Evolutionary conservation across 2,797 vertebrate species (phyloP).

Genomic region (Sparidentex hasta): DNA sequence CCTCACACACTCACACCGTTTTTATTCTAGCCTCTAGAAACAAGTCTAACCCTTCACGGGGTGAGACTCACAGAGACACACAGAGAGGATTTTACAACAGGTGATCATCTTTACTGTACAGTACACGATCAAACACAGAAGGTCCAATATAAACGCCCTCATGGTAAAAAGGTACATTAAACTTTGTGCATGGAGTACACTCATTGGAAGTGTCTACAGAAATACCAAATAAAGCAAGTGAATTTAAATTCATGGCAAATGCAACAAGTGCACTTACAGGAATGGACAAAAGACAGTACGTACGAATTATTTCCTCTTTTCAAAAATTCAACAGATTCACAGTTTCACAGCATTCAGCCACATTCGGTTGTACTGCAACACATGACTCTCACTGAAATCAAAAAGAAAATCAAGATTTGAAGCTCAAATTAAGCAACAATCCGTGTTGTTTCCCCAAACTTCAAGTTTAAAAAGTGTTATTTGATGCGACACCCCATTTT

Average conservation of each 20-base stretch:
- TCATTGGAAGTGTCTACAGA: not conserved
- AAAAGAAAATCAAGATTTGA: not conserved
- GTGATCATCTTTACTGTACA: not conserved
- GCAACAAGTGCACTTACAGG: too few relatives aligned
- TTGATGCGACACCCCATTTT: not conserved
- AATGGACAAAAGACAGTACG: not conserved
- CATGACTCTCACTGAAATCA: too few relatives aligned
- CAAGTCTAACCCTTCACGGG: conserved; percentile 17
- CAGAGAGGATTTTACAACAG: conserved; percentile 24
- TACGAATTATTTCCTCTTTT: not conserved
- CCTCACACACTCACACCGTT: not conserved
- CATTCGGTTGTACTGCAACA: too few relatives aligned
- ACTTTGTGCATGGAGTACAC: too few relatives aligned
- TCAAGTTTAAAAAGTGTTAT: not conserved
- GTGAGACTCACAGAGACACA: not conserved
- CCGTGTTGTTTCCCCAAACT: not conserved
- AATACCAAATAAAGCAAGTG: not conserved
- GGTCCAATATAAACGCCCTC: too few relatives aligned
- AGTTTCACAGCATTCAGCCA: too few relatives aligned
- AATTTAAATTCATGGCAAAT: not conserved
- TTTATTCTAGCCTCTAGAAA: conserved; percentile 21
- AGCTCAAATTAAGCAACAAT: conserved; percentile 4
- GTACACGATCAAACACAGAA: not conserved
- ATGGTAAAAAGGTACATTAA: too few relatives aligned
- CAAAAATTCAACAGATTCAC: too few relatives aligned